A percentile compares a stretch with the other conserved stretches of the same genome.
phyloP scores from a whole-genome alignment of 2,797 vertebrate species.

The Holocentrus rufus region DNA sequence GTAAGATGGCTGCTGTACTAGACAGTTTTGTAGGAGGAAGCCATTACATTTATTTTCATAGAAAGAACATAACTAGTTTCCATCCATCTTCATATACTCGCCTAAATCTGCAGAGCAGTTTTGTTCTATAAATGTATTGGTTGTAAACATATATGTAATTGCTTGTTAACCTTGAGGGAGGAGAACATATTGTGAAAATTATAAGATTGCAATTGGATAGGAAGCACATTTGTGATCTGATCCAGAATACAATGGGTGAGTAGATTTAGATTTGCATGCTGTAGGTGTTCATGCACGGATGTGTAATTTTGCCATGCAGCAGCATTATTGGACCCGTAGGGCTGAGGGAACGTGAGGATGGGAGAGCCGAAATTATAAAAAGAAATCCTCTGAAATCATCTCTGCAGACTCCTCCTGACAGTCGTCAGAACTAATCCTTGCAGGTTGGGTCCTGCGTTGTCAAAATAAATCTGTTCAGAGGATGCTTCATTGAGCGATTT shows the following conservation, averaged over 20 bases:
- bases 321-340: slow-evolving; percentile 36
- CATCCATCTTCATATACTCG: background rate
- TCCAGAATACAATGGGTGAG: slow-evolving; percentile 52
- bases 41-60: background rate
- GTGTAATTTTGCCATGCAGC: slow-evolving; percentile 45
- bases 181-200: slow-evolving; percentile 15
- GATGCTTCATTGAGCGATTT: slow-evolving; percentile 45
- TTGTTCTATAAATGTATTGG: background rate
- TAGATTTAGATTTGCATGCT: slow-evolving; percentile 46
- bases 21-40: background rate
- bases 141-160: background rate
- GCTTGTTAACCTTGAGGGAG: slow-evolving; percentile 24
- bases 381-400: slow-evolving; percentile 46
- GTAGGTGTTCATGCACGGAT: slow-evolving; percentile 45
- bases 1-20: slow-evolving; percentile 36
- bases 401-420: slow-evolving; percentile 38
- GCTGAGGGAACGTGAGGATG: slow-evolving; percentile 37
- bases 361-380: slow-evolving; percentile 34
- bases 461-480: slow-evolving; percentile 57
- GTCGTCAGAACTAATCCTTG: slow-evolving; percentile 54
- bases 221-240: slow-evolving; percentile 41
- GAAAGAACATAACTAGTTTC: background rate
- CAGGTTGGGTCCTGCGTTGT: slow-evolving; percentile 60
- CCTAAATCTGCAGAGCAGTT: too few species aligned
- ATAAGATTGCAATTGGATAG: slow-evolving; percentile 29